Evolutionary conservation across 2,797 vertebrate genomes (phyloP).

Genomic region (Podarcis lilfordi): DNA sequence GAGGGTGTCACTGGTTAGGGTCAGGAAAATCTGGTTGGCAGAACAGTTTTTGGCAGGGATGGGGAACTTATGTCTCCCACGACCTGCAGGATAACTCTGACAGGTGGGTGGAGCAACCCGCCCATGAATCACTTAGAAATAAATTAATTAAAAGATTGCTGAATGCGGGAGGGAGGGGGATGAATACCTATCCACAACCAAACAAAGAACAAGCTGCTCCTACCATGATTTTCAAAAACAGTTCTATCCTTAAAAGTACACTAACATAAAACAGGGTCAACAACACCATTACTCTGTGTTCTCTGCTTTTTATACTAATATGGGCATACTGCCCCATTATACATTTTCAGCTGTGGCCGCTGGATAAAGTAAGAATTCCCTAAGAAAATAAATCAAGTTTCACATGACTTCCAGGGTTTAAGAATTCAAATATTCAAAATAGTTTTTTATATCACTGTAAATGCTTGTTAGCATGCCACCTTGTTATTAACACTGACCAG

Average conservation of each 20-base stretch:
- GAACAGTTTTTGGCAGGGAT: too few species aligned
- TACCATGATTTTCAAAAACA: neutral
- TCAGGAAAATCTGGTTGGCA: too few species aligned
- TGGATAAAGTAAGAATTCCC: neutral
- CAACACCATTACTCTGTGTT: too few species aligned
- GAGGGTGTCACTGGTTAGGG: too few species aligned
- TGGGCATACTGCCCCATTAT: neutral
- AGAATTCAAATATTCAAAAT: neutral
- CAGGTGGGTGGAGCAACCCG: too few species aligned
- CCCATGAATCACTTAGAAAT: too few species aligned
- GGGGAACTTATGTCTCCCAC: too few species aligned
- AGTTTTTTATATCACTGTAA: conserved; percentile 14
- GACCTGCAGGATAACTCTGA: too few species aligned
- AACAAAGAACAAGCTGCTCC: too few species aligned
- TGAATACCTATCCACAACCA: too few species aligned
- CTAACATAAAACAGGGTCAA: neutral
- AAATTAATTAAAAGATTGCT: too few species aligned
- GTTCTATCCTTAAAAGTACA: neutral
- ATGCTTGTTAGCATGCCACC: neutral
- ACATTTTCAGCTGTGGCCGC: neutral
- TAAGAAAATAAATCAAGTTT: neutral
- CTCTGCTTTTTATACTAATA: neutral
- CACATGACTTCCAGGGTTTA: conserved; percentile 6
- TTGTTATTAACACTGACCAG: neutral
- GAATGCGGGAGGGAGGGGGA: too few species aligned